Evolutionary conservation across 1,140 invertebrate genomes (phyloP).

Genomic region (Chlorops oryzae): DNA sequence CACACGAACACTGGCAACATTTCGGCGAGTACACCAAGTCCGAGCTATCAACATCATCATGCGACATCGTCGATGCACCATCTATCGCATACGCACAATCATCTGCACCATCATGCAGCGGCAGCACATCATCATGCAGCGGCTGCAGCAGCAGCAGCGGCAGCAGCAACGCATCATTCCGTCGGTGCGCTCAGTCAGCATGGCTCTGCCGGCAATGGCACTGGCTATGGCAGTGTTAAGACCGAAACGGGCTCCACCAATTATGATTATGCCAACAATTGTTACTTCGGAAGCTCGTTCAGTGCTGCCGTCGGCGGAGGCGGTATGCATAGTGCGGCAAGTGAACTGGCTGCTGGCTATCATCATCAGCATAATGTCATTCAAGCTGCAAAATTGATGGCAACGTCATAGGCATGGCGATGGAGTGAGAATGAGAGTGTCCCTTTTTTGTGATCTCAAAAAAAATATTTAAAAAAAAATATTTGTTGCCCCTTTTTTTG

Average conservation of each 20-base stretch:
- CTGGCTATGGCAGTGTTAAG: conserved; percentile 35
- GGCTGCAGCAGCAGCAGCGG: conserved; percentile 26
- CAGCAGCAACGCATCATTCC: conserved; percentile 15
- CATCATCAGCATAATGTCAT: conserved; percentile 77
- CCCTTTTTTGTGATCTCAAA: not conserved
- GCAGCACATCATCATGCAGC: conserved; percentile 23
- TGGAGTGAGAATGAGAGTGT: not conserved
- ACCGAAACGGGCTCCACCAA: conserved; percentile 41
- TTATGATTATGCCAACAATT: conserved; percentile 47
- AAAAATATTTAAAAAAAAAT: too few relatives aligned
- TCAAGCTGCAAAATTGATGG: conserved; percentile 69
- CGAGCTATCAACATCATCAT: conserved; percentile 35
- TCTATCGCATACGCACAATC: conserved; percentile 28
- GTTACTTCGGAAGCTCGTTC: conserved; percentile 41
- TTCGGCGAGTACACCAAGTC: conserved; percentile 29
- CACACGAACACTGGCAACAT: conserved; percentile 24
- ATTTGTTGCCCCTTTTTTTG: too few relatives aligned
- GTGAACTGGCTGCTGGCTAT: conserved; percentile 57
- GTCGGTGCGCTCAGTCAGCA: conserved; percentile 6
- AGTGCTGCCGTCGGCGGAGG: conserved; percentile 24
- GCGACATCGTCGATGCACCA: conserved; percentile 13
- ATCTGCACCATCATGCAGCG: conserved; percentile 31
- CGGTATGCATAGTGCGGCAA: conserved; percentile 38
- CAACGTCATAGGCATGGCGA: conserved; percentile 67
- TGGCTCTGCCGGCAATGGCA: conserved; percentile 1